Evolutionary conservation across 2,888 invertebrate species (phyloP).

Genomic region (Gnatocerus cornutus): DNA sequence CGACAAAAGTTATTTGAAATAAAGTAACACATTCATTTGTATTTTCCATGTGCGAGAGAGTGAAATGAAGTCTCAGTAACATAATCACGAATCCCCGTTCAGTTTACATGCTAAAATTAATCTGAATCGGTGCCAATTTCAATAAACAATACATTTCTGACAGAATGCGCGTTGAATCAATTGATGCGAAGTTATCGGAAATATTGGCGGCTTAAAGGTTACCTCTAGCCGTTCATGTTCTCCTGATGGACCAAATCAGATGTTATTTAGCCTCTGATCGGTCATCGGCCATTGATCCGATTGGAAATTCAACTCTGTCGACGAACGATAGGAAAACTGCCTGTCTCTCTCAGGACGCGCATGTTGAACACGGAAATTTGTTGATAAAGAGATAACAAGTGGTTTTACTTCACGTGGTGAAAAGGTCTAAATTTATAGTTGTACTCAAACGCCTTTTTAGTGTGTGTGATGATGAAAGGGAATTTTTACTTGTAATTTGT

Average conservation of each 20-base stretch:
- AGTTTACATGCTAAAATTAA: neutral
- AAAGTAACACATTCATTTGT: slow-evolving; percentile 37
- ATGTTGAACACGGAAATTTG: neutral
- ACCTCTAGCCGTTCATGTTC: slow-evolving; percentile 55
- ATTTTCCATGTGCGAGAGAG: slow-evolving; percentile 33
- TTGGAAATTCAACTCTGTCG: slow-evolving; percentile 44
- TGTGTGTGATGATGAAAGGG: too few relatives aligned
- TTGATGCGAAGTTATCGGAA: slow-evolving; percentile 56
- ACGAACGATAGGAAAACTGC: slow-evolving; percentile 4
- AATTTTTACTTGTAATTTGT: too few relatives aligned
- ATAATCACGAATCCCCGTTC: slow-evolving; percentile 10
- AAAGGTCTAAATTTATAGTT: too few relatives aligned
- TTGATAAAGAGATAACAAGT: neutral
- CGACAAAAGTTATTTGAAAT: slow-evolving; percentile 26
- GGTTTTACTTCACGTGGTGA: too few relatives aligned
- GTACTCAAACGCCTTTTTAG: too few relatives aligned
- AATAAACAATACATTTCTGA: slow-evolving; percentile 33
- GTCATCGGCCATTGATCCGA: slow-evolving; percentile 55
- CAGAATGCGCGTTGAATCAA: slow-evolving; percentile 42
- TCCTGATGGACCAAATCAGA: slow-evolving; percentile 59
- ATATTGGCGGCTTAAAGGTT: slow-evolving; percentile 60
- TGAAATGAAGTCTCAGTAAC: slow-evolving; percentile 26
- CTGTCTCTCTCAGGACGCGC: slow-evolving; percentile 32
- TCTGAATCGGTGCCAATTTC: slow-evolving; percentile 35
- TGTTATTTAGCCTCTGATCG: slow-evolving; percentile 59